Percentiles rank a stretch among this genome's conserved stretches.
These are phyloP conservation scores for Bothrops jararaca DNA, from an alignment of 2,113 vertebrate genomes.

Conservation along the genomic window DNA sequence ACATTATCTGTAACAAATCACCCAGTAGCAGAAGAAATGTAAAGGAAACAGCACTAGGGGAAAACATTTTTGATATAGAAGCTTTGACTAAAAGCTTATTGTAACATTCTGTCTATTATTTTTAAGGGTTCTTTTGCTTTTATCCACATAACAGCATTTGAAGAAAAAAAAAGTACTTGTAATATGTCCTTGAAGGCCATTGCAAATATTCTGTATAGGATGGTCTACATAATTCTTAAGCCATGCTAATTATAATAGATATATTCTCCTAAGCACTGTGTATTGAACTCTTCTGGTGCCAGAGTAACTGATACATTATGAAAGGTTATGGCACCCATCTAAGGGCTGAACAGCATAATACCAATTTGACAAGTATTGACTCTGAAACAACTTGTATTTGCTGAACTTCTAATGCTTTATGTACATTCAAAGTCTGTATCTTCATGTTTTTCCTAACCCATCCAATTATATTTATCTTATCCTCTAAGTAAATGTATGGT, in stretches of 20 bases:
- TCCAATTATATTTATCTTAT: slow-evolving; percentile 62
- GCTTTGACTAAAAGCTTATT: background rate
- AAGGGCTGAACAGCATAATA: background rate
- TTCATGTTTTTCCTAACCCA: slow-evolving; percentile 56
- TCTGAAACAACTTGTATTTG: background rate
- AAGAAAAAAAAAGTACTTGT: background rate
- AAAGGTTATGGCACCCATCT: slow-evolving; percentile 22
- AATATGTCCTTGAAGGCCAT: background rate
- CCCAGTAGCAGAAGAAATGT: background rate
- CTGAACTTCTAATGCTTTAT: background rate
- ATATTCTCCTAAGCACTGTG: background rate
- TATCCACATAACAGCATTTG: background rate
- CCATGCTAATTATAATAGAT: background rate
- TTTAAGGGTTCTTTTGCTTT: background rate
- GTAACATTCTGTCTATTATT: background rate
- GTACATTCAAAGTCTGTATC: background rate
- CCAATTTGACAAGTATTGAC: background rate
- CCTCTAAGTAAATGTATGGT: slow-evolving; percentile 48
- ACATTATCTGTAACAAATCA: slow-evolving; percentile 32
- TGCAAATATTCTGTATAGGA: background rate
- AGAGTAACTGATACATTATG: background rate
- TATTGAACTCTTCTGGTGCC: background rate
- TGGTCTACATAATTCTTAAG: background rate
- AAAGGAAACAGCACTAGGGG: background rate
- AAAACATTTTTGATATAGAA: background rate